These are phyloP conservation scores for Chrysemys picta DNA, from an alignment of 2,113 vertebrate genomes.

Conservation along the genomic window DNA sequence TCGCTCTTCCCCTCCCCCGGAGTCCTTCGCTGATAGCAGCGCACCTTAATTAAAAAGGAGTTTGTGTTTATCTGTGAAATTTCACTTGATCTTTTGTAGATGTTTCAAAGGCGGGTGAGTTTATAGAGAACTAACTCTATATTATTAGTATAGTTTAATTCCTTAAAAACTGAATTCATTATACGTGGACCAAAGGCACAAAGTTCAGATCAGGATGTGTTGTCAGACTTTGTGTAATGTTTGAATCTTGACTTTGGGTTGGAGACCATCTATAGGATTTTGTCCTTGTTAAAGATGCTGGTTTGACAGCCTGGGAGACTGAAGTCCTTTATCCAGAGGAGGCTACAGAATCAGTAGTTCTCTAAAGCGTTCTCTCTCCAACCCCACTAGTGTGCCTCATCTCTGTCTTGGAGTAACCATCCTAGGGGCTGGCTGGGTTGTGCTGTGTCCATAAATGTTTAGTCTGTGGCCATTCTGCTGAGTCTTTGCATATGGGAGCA, in stretches of 20 bases:
- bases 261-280: not conserved
- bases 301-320: fast-evolving
- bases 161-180: not conserved
- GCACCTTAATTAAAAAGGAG: constrained; percentile 70
- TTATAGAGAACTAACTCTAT: not conserved
- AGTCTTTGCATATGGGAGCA: not conserved
- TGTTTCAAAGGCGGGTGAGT: constrained; percentile 50
- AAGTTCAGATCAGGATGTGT: not conserved
- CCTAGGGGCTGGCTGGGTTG: not conserved
- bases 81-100: constrained; percentile 65
- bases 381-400: not conserved
- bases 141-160: constrained; percentile 53
- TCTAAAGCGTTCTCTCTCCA: not conserved
- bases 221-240: fast-evolving
- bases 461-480: not conserved
- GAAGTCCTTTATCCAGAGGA: not conserved
- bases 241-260: not conserved
- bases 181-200: not conserved
- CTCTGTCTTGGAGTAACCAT: not conserved
- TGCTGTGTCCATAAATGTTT: not conserved
- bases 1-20: constrained; percentile 39
- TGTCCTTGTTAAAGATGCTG: not conserved
- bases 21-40: constrained; percentile 55
- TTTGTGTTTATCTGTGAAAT: constrained; percentile 66
- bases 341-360: not conserved